Conservation (phyloP, 2,888 invertebrate genomes). For the Odontocerum albicorne region DNA sequence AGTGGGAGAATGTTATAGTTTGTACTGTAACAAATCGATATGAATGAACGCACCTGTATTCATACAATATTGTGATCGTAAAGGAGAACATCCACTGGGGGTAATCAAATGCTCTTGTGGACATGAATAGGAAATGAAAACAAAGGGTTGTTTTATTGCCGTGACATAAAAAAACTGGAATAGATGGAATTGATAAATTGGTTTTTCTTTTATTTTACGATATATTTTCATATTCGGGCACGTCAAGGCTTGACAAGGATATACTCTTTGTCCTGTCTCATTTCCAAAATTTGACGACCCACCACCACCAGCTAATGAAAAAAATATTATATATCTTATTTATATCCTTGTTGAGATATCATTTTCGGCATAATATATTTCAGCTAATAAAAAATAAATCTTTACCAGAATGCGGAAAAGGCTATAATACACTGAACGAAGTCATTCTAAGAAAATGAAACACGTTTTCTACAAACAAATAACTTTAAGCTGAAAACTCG, state of each 20-base stretch:
- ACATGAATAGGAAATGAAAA: constrained; percentile 32
- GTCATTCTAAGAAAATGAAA: too few relatives aligned
- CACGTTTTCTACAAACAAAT: too few relatives aligned
- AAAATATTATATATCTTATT: too few relatives aligned
- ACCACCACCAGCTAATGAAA: too few relatives aligned
- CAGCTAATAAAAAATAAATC: too few relatives aligned
- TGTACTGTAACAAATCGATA: not conserved
- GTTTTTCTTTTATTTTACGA: constrained; percentile 29
- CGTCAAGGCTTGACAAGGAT: constrained; percentile 21
- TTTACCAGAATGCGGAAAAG: too few relatives aligned
- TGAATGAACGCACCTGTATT: not conserved
- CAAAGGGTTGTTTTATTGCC: constrained; percentile 32
- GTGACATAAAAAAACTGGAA: constrained; percentile 25
- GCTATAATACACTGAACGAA: too few relatives aligned
- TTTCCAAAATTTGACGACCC: constrained; percentile 5
- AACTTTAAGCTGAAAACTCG: too few relatives aligned
- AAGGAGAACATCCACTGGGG: not conserved
- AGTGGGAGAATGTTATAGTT: too few relatives aligned
- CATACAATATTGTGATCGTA: not conserved
- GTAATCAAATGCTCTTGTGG: constrained; percentile 24
- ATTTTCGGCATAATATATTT: too few relatives aligned
- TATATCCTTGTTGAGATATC: too few relatives aligned
- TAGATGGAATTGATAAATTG: constrained; percentile 31
- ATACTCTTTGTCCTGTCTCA: constrained; percentile 5
- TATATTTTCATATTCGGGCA: constrained; percentile 25